Base-by-base conservation (phyloP, 2,888 invertebrate species). In the Oeneis ivallda region DNA sequence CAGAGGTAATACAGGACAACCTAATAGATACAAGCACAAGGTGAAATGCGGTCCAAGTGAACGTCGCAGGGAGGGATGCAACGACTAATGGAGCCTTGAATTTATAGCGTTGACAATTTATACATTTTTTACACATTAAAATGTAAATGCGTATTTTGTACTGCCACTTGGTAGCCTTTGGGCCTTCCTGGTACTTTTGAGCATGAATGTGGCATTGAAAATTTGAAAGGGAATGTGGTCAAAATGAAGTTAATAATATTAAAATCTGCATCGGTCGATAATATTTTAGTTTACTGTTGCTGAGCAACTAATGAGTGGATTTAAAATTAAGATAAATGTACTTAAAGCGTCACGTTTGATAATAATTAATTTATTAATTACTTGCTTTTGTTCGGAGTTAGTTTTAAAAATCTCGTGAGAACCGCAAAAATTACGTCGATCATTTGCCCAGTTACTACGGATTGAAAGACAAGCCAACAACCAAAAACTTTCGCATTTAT, bases 41-140 rank as follows among this genome's bases (percentile, higher is more conserved):
- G 88, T 87, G 83, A 88, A 86, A 85, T 87, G 85, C 81, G 76
- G 80, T 77, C 81, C 78, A 78, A 87, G 87, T 87, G 87, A 87
- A 86, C 75, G 87, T 86, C 81, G 58, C 15, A 52, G 43, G 45
- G 52, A 59, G 54, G 52, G 63, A 58, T 58, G 58, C 32, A 32
- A 8, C 82, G 72, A 73, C 73, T 43, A 71, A 71, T 70, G 68
- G 76, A 80, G 79, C 85, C 84, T 85, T 83, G 83, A 74, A 49
- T 74, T 71, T 72, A 76, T 79, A 80, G 80, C 80, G 79, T 78
- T 79, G 77, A 74, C 65, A 57, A 67, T 63, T 61, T 70, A 69
- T 52, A 67, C 26, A 63, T 62, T 69, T 57, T 64, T 41, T 32
- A 56, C 45, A 45, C 41, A 47, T 63, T 32, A 53, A 62, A 53